Evolutionary conservation across 2,888 invertebrate species (phyloP), one percentile per base, ranked within the genome.

Genomic region (Drosophila subsilvestris): DNA sequence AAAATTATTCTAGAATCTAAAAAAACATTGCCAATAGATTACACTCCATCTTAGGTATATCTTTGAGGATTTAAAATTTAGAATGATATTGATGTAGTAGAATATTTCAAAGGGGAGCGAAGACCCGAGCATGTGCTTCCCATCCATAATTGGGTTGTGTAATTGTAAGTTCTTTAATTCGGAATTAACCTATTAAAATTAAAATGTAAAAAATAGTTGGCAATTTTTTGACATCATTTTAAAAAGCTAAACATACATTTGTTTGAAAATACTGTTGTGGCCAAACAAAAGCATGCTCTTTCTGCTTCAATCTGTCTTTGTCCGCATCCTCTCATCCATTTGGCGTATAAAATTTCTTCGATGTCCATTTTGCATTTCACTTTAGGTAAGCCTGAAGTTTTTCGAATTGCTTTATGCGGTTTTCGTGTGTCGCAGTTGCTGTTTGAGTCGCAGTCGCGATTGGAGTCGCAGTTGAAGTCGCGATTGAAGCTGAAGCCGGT

Each of bases 331-430:
- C 14, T 22, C 14, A 7, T 43, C 22, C 20, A 63, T 49, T 43
- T 47, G 42, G 27, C 29, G 3, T 14, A 20, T 47, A 59, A 63
- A 66, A 67, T 62, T 58, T n/a, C 1, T 9, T 47, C 32, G 45
- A 47, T 12, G 20, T n/a, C 25, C 17, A 77, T 81, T 77, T 79
- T 75, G 73, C 78, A 85, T 73, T 87, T 77, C 67, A 73, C 79
- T 82, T 82, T 79, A 76, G 78, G 80, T 86, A 79, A 88, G 79
- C 62, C 71, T 58, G 63, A 55, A 61, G 63, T 62, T 76, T 49
- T 20, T 49, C 57, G 18, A 58, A 63, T 45, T 27, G 50, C 10
- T 37, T 37, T 47, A 2, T 37, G 47, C 37, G 32, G 29, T 44
- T 25, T 29, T 42, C 22, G 27, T 53, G 14, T 37, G 37, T 59